A percentile compares a stretch with the other conserved stretches of the same genome.
These are phyloP conservation scores for Caenorhabditis sp. DNA, from an alignment of 2,888 invertebrate genomes.

Conservation along the genomic window DNA sequence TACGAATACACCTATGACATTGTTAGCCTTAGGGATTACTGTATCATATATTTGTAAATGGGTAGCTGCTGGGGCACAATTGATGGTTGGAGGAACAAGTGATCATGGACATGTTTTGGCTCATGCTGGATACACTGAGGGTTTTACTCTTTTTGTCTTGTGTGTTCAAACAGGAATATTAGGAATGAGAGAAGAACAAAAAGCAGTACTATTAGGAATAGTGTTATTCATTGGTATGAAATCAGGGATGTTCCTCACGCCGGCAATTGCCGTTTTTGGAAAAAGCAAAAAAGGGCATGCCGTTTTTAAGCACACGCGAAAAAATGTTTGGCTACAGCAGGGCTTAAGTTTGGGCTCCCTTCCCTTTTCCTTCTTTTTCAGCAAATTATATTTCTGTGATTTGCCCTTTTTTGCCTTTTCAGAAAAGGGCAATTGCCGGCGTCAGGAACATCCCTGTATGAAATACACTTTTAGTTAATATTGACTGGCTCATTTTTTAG, in stretches of 20 bases:
- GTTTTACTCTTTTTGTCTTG: constrained; percentile 75
- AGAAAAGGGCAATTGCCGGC: too few species aligned
- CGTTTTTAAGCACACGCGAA: too few species aligned
- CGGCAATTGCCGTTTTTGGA: not conserved
- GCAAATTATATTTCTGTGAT: too few species aligned
- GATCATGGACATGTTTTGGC: constrained; percentile 53
- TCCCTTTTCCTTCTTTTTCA: too few species aligned
- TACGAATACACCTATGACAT: constrained; percentile 73
- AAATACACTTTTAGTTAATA: not conserved
- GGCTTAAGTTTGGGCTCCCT: too few species aligned
- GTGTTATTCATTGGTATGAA: constrained; percentile 73
- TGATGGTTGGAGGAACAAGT: constrained; percentile 44
- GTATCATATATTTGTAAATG: constrained; percentile 67
- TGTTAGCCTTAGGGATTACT: constrained; percentile 74
- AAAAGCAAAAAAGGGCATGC: not conserved
- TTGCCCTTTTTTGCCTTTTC: too few species aligned
- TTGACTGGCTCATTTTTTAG: constrained; percentile 50
- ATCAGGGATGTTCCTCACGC: too few species aligned
- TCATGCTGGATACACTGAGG: constrained; percentile 73
- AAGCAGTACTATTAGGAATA: constrained; percentile 75
- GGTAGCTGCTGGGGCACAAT: constrained; percentile 46
- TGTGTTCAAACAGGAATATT: constrained; percentile 75
- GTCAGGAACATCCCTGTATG: too few species aligned
- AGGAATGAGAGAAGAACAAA: constrained; percentile 74
- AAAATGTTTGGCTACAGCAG: too few species aligned